Conservation (phyloP, 35 echinoderm and acorn worm species). For the Apostichopus japonicus region DNA sequence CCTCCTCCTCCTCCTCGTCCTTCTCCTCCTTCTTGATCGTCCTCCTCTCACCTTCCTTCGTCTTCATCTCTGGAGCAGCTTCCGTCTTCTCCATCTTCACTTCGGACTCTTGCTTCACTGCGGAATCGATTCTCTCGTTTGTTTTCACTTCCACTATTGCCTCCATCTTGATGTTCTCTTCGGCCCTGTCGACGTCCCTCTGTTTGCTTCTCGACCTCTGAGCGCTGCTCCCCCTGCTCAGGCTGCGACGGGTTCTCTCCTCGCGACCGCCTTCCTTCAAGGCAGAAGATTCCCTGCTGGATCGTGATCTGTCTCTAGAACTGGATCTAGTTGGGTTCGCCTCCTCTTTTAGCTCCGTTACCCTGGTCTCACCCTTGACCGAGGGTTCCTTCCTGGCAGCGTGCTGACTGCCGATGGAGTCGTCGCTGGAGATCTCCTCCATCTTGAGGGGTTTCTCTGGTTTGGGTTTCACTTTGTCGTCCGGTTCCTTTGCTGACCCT, state of each 20-base stretch:
- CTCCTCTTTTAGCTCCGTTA: constrained; percentile 26
- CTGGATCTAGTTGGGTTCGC: constrained; percentile 11
- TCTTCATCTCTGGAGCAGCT: not conserved
- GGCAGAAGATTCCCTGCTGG: constrained; percentile 5
- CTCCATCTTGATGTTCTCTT: constrained; percentile 10
- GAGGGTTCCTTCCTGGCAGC: not conserved
- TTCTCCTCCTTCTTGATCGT: not conserved
- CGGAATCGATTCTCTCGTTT: not conserved
- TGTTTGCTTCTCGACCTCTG: constrained; percentile 26
- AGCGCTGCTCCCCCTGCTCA: not conserved
- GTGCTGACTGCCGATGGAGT: constrained; percentile 51
- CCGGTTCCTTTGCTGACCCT: not conserved
- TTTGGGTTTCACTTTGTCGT: not conserved
- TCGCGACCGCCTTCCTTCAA: constrained; percentile 2
- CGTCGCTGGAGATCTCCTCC: constrained; percentile 58
- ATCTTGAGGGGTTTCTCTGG: constrained; percentile 27
- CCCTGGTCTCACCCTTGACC: constrained; percentile 19
- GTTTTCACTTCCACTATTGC: not conserved
- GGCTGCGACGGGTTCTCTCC: constrained; percentile 2
- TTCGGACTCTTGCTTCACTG: not conserved
- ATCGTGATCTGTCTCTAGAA: constrained; percentile 30
- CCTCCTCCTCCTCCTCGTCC: constrained; percentile 19
- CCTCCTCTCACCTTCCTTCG: not conserved
- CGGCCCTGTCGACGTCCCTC: not conserved
- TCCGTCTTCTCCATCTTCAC: not conserved